These are phyloP conservation scores for Heliconius ethilla DNA, from an alignment of 2,888 invertebrate genomes.

Conservation along the genomic window DNA sequence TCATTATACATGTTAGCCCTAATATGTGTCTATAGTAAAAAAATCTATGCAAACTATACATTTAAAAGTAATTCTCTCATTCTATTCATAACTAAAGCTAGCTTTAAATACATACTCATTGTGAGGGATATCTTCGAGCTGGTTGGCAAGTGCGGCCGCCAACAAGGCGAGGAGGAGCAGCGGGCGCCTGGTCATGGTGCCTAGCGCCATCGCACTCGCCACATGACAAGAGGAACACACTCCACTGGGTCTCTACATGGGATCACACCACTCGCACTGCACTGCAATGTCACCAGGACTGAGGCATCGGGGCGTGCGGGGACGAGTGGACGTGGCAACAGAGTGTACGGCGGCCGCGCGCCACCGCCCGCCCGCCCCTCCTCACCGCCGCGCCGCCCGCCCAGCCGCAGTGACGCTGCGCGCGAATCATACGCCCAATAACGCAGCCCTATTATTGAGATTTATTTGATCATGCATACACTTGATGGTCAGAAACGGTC, in stretches of 20 bases:
- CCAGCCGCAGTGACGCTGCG: conserved; percentile 79
- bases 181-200: conserved; percentile 66
- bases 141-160: conserved; percentile 83
- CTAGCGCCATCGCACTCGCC: conserved; percentile 70
- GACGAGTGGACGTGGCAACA: conserved; percentile 57
- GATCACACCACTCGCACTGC: conserved; percentile 64
- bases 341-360: conserved; percentile 60
- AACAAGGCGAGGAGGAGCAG: conserved; percentile 66
- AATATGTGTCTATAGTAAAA: background rate
- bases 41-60: background rate
- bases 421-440: conserved; percentile 80
- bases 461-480: conserved; percentile 75
- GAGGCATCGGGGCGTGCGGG: conserved; percentile 65
- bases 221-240: conserved; percentile 71
- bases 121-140: conserved; percentile 94
- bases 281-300: conserved; percentile 63
- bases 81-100: background rate
- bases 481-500: conserved; percentile 64
- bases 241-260: conserved; percentile 63
- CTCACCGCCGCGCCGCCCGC: conserved; percentile 48
- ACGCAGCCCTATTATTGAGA: conserved; percentile 77
- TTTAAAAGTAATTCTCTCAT: background rate
- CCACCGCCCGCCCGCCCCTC: conserved; percentile 47
- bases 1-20: background rate
- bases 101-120: conserved; percentile 88